phyloP scores from a whole-genome alignment of 2,113 vertebrate species.

The Tyto alba region DNA sequence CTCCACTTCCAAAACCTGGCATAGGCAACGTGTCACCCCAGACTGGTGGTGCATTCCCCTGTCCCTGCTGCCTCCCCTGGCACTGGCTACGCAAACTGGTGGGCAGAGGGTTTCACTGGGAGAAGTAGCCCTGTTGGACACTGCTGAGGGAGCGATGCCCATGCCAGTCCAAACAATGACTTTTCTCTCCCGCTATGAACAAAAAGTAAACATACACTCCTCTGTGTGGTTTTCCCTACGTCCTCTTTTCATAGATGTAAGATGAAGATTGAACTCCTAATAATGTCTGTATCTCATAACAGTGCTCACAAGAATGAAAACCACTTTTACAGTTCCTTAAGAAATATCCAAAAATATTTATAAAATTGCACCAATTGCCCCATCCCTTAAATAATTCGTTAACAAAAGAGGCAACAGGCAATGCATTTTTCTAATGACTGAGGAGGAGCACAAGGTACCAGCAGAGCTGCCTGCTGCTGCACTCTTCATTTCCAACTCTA shows the following conservation, averaged over 20 bases:
- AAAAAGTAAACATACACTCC: background rate
- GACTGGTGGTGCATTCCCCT: background rate
- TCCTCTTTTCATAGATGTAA: background rate
- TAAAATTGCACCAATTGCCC: rapidly evolving
- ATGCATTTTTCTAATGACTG: background rate
- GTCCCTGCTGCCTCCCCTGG: background rate
- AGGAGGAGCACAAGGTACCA: background rate
- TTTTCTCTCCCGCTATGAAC: background rate
- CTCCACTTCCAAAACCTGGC: background rate
- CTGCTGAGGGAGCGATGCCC: background rate
- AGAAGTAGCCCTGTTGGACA: background rate
- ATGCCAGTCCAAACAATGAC: background rate
- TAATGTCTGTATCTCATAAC: background rate
- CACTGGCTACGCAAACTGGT: background rate
- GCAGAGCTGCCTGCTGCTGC: background rate
- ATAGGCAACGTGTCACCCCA: rapidly evolving
- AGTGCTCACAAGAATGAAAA: background rate
- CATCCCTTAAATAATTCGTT: background rate
- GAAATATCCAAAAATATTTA: background rate
- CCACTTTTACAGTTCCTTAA: background rate
- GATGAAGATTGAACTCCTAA: background rate
- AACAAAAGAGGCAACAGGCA: background rate
- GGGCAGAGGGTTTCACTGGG: background rate
- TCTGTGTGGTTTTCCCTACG: background rate
- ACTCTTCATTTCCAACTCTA: background rate